Evolutionary conservation across 2,888 invertebrate species (phyloP).

Genomic region (Linnaemya tessellans): DNA sequence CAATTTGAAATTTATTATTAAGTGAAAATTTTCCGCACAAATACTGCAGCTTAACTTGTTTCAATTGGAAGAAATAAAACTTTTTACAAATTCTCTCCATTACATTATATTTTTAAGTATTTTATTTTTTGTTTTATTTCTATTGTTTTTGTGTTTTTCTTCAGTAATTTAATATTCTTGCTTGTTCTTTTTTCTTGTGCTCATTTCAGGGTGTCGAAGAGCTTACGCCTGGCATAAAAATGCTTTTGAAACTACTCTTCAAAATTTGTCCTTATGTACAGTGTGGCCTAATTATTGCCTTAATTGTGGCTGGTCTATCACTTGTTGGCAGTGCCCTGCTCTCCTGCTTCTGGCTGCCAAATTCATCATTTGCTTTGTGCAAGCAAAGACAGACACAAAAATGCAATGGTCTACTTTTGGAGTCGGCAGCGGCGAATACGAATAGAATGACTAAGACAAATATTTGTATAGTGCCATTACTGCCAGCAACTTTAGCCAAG

Average conservation of each 20-base stretch:
- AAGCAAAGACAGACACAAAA: slow-evolving; percentile 51
- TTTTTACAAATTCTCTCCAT: neutral
- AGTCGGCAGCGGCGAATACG: slow-evolving; percentile 27
- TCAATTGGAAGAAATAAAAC: slow-evolving; percentile 37
- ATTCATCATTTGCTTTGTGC: slow-evolving; percentile 52
- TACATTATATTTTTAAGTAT: slow-evolving; percentile 9
- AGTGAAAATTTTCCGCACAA: slow-evolving; percentile 6
- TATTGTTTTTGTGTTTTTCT: too few species aligned
- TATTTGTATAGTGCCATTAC: slow-evolving; percentile 59
- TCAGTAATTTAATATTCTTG: slow-evolving; percentile 12
- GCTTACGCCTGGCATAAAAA: slow-evolving; percentile 83
- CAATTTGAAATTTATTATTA: slow-evolving; percentile 19
- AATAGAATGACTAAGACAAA: slow-evolving; percentile 59
- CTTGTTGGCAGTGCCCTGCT: slow-evolving; percentile 81
- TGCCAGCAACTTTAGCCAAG: slow-evolving; percentile 30
- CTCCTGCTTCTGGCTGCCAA: slow-evolving; percentile 77
- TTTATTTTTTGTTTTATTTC: too few species aligned
- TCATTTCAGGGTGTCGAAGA: slow-evolving; percentile 80
- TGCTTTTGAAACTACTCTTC: slow-evolving; percentile 84
- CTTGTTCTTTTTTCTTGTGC: slow-evolving; percentile 6
- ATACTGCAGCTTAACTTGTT: slow-evolving; percentile 24
- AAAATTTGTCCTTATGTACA: slow-evolving; percentile 84
- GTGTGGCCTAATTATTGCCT: slow-evolving; percentile 83
- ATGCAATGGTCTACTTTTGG: slow-evolving; percentile 28
- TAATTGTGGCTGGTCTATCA: slow-evolving; percentile 84